Evolutionary conservation across 2,113 vertebrate species (phyloP), one percentile per base, ranked within the genome.

Genomic region (Panthera tigris): DNA sequence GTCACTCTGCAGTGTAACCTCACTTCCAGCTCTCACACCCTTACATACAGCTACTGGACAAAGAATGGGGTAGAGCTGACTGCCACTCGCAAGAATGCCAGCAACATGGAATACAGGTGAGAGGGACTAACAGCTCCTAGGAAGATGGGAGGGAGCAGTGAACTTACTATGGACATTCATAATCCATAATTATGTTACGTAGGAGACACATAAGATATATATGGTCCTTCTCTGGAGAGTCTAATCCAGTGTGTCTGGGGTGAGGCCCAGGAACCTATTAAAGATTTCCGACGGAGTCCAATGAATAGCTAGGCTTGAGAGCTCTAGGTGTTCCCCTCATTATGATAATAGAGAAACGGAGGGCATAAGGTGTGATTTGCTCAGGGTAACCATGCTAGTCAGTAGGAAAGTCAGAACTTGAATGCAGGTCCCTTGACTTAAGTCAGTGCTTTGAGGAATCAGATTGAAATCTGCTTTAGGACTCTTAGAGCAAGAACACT

Each of bases 1-100:
- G 97, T 99, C 95, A 99, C 97, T 36, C 98, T 99, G 97, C 99
- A 99, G 98, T 99, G 99, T 98, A 99, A 99, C 99, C 99, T 99
- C 91, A 99, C 99, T 65, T 99, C 99, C 61, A 99, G 98, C 95
- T 99, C 99, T 98, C 99, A 98, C 66, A 96, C 98, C 7, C 99
- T 99, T 96, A 95, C 96, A 57, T 90, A 99, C 97, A 99, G 99
- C 98, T 99, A 99, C 98, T 99, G 99, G 99, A 99, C 99, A 99
- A 99, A 99, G 99, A 99, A 99, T 3, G 99, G 99, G 39, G 97
- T 98, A 78, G 99, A 99, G 98, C 99, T 99, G 96, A 33, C 98
- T 36, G 99, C 99, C 78, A 99, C 99, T 33, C 98, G 99, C 55
- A 99, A 98, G 92, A 79, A 98, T 90, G 95, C 98, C 73, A 99